Evolutionary conservation across 2,113 vertebrate genomes (phyloP).

Genomic region (Uria aalge): DNA sequence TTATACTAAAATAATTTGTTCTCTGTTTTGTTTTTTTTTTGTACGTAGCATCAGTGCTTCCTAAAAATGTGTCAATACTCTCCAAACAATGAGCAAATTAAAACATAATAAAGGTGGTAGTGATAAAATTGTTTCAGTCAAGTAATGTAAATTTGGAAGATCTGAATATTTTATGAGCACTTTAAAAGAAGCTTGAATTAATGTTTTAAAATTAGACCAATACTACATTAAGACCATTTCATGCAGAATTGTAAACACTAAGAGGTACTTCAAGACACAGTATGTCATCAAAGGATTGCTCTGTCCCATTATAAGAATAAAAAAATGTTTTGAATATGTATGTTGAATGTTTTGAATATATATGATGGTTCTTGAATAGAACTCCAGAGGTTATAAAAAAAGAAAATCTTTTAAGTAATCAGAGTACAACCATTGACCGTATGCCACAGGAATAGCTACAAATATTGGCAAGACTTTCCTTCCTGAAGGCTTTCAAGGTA

Average conservation of each 20-base stretch:
- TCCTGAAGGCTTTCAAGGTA: neutral
- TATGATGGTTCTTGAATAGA: neutral
- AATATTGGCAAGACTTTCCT: neutral
- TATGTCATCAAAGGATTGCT: neutral
- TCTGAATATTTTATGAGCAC: neutral
- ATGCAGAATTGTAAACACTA: neutral
- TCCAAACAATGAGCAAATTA: neutral
- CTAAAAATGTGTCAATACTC: neutral
- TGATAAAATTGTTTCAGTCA: neutral
- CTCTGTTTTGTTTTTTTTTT: neutral
- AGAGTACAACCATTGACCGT: neutral
- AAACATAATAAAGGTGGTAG: neutral
- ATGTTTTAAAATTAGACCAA: neutral
- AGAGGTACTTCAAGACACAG: neutral
- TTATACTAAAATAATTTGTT: neutral
- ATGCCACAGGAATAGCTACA: neutral
- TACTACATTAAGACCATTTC: neutral
- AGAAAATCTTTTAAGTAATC: neutral
- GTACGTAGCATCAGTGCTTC: neutral
- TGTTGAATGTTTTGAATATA: neutral
- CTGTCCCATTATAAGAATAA: neutral
- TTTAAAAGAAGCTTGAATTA: neutral
- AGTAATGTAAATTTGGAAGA: neutral
- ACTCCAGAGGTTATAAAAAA: neutral
- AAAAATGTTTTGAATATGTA: neutral